Conservation (phyloP, 2,888 invertebrate species). For the Eudasyphora cyanicolor region DNA sequence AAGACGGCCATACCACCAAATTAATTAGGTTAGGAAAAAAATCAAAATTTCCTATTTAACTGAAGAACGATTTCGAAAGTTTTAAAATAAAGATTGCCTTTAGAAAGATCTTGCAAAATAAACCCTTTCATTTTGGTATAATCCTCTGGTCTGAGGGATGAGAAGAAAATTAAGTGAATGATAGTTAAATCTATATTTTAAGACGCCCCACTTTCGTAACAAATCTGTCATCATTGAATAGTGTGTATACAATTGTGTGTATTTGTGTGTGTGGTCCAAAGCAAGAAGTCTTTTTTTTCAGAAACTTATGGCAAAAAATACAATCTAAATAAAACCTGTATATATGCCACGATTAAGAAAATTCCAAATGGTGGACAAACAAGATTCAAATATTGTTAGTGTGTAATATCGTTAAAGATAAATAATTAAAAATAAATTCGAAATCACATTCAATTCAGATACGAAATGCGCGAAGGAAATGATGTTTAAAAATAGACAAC, state of each 20-base stretch:
- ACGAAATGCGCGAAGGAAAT: conserved; percentile 53
- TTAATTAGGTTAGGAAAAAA: conserved; percentile 61
- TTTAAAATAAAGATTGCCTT: no score
- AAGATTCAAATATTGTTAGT: conserved; percentile 42
- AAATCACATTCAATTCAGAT: conserved; percentile 57
- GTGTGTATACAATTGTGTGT: conserved; percentile 23
- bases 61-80: conserved; percentile 7
- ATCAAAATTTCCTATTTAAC: background rate
- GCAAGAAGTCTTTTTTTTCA: background rate
- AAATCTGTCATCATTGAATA: conserved; percentile 39
- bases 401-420: conserved; percentile 55
- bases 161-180: no score
- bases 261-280: background rate
- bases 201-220: conserved; percentile 59
- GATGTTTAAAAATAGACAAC: conserved; percentile 63
- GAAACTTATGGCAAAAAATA: background rate
- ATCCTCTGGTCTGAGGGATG: no score
- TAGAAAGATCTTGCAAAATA: no score
- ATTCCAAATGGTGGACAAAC: conserved; percentile 32
- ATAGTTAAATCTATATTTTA: background rate
- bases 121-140: no score
- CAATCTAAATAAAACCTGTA: background rate
- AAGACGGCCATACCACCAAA: conserved; percentile 44
- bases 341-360: background rate
- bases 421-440: conserved; percentile 62